Percentiles rank a stretch among this genome's conserved stretches.
Evolutionary conservation across 2,113 vertebrate genomes (phyloP).

Genomic region (Hirundichthys speculiger): DNA sequence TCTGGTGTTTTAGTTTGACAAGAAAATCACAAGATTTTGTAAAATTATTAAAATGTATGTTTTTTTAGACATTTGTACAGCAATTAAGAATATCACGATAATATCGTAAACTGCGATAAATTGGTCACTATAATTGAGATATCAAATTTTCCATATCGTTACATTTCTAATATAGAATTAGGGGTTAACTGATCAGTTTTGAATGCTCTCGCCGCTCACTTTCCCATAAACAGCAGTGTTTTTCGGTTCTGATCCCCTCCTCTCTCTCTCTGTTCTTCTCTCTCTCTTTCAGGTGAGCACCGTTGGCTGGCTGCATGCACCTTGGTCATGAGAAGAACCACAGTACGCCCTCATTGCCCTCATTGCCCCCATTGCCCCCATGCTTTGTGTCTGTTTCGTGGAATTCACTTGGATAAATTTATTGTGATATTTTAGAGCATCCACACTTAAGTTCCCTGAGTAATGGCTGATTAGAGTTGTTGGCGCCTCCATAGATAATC

Average conservation of each 20-base stretch:
- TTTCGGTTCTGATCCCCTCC: conserved; percentile 23
- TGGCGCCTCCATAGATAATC: conserved; percentile 60
- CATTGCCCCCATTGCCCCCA: no score
- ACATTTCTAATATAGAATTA: no score
- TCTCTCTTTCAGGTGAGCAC: conserved; percentile 63
- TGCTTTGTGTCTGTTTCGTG: conserved; percentile 11
- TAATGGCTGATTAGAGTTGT: conserved; percentile 54
- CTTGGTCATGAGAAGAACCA: conserved; percentile 29
- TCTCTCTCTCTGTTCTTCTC: conserved; percentile 24
- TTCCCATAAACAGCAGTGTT: not conserved
- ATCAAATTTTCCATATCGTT: no score
- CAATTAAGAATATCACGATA: no score
- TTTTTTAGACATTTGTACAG: no score
- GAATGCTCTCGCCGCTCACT: not conserved
- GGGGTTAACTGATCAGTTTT: no score
- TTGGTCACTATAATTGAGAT: no score
- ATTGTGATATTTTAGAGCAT: conserved; percentile 45
- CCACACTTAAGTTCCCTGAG: conserved; percentile 54
- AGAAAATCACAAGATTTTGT: no score
- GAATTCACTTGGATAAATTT: conserved; percentile 24
- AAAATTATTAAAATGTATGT: no score
- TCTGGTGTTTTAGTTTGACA: no score
- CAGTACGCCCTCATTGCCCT: conserved; percentile 33
- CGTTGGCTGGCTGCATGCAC: conserved; percentile 8
- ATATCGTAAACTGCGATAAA: no score